Evolutionary conservation across 2,113 vertebrate genomes (phyloP), one percentile per base, ranked within the genome.

Genomic region (Tylochromis polylepis): DNA sequence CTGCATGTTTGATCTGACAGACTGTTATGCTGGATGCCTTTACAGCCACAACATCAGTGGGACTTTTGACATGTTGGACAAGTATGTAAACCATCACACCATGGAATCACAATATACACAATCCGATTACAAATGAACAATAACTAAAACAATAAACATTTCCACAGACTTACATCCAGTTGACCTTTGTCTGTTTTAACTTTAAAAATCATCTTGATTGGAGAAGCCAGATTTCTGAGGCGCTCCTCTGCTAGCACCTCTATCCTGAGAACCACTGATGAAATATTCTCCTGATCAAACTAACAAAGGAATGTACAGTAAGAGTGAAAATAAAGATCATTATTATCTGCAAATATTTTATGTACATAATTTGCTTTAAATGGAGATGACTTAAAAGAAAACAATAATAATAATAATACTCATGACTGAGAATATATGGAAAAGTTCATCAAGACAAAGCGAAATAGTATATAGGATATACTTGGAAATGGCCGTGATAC

Each of bases 211-310:
- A 95, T 95, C 29, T 29, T 49, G 20, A 96, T 75, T 29, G 55
- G 56, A 0, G 36, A 49, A 0, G 0, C 2, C 56, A 95, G 90
- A 78, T 91, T 1, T 1, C 5, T 8, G 29, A 93, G 72, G 4
- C 0, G 53, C 6, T 15, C 15, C 4, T n/a, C 2, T 1, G 9
- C 34, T 11, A 51, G 34, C 7, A 85, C 2, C 81, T 95, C 94
- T 51, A 95, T 94, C 60, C 89, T 90, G 24, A 95, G 70, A 46
- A 94, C 85, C 82, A 85, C 57, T 12, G 93, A 93, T 55, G 12
- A 4, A 49, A 95, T 27, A 0, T 5, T 1, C 6, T 72, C 84
- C 24, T 31, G 2, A 5, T 79, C 1, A 10, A 88, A 20, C 95
- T 95, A 62, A 41, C 3, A 9, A 49, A 27, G n/a, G 29, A 49